Evolutionary conservation across 2,888 invertebrate genomes (phyloP).

Genomic region (Dorcus hopei): DNA sequence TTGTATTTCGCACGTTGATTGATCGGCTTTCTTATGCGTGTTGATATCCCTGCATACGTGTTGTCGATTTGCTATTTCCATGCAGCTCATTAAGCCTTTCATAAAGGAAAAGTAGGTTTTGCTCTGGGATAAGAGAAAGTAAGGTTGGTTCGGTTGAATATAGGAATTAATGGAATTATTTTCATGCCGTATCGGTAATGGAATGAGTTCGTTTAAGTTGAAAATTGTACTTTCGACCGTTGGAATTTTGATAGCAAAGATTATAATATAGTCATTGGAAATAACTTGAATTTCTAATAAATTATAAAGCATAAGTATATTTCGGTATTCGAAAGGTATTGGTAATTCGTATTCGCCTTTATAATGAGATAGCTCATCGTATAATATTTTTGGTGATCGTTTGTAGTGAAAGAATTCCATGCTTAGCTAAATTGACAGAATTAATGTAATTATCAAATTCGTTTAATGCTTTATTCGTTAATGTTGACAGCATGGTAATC

Average conservation of each 20-base stretch:
- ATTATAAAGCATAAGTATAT: no score
- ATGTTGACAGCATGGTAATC: constrained; percentile 2
- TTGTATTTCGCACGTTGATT: constrained; percentile 1
- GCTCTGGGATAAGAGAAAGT: constrained; percentile 1
- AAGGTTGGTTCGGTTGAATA: constrained; percentile 3
- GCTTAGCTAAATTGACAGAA: constrained; percentile 19
- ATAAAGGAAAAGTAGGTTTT: constrained; percentile 5
- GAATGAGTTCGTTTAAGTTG: constrained; percentile 18
- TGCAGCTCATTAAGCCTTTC: constrained; percentile 2
- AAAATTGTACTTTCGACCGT: constrained; percentile 13
- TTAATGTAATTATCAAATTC: constrained; percentile 19
- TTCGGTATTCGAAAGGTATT: neutral
- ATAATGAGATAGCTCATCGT: constrained; percentile 13
- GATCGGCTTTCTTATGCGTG: neutral
- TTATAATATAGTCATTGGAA: constrained; percentile 10
- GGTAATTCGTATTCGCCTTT: no score
- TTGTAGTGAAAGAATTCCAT: constrained; percentile 19
- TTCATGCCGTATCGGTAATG: constrained; percentile 16
- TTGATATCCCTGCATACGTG: neutral
- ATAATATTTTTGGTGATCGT: constrained; percentile 15
- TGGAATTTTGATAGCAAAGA: constrained; percentile 20
- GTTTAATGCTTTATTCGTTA: constrained; percentile 11
- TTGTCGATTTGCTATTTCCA: neutral
- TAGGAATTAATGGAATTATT: constrained; percentile 8
- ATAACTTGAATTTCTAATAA: neutral